Percentiles rank a stretch among this genome's conserved stretches.
Evolutionary conservation across 2,797 vertebrate genomes (phyloP).

Genomic region (Calcarius lapponicus): DNA sequence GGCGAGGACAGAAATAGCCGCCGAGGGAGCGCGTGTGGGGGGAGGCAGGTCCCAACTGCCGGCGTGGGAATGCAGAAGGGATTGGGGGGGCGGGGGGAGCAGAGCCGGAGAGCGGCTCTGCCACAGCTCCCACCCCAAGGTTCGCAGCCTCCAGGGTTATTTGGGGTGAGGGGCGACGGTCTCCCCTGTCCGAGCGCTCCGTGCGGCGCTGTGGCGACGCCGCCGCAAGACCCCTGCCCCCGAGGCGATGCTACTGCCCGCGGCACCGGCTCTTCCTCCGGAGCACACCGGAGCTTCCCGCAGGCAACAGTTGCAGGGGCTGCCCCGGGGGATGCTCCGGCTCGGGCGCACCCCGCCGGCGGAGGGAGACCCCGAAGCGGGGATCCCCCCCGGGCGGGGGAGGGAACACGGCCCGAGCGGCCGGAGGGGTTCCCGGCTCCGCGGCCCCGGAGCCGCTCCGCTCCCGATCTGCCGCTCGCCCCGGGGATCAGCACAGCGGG

Average conservation of each 20-base stretch:
- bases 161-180: not conserved
- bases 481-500: not conserved
- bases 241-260: not conserved
- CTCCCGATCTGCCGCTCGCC: not conserved
- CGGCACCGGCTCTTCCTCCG: not conserved
- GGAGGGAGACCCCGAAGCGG: not conserved
- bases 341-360: not conserved
- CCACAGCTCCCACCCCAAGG: not conserved
- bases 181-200: not conserved
- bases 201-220: not conserved
- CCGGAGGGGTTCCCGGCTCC: not conserved
- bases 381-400: not conserved
- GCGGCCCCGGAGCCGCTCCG: not conserved
- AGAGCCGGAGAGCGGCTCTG: not conserved
- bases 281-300: not conserved
- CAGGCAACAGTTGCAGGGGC: not conserved
- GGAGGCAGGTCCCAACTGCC: not conserved
- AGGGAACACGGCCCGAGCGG: not conserved
- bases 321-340: not conserved
- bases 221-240: not conserved
- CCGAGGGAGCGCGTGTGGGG: slow-evolving; percentile 3
- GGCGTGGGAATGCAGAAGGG: slow-evolving; percentile 2
- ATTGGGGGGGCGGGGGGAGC: not conserved
- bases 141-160: not conserved
- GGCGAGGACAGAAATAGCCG: slow-evolving; percentile 41